Percentiles rank a stretch among this genome's conserved stretches.
phyloP scores from a whole-genome alignment of 2,888 invertebrate genomes.

The Abrostola tripartita region DNA sequence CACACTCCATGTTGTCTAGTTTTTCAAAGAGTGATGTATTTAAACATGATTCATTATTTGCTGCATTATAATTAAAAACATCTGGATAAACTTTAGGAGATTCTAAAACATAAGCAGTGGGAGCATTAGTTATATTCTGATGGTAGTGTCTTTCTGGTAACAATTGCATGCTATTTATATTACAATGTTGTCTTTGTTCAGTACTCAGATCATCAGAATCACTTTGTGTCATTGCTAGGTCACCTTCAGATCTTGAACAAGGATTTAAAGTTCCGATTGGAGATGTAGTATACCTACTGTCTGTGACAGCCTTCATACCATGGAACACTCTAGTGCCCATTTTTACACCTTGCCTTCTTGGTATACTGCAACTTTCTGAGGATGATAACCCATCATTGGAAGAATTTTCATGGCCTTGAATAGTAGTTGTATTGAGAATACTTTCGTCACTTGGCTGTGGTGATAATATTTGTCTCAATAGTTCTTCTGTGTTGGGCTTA shows the following conservation, averaged over 20 bases:
- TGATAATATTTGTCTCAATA: conserved; percentile 77
- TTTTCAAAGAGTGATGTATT: conserved; percentile 91
- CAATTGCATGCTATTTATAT: conserved; percentile 84
- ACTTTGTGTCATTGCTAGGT: conserved; percentile 80
- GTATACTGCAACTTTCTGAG: conserved; percentile 84
- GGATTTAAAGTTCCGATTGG: conserved; percentile 64
- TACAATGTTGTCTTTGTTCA: conserved; percentile 85
- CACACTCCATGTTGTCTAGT: conserved; percentile 91
- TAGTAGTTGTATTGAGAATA: conserved; percentile 59
- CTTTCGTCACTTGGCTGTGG: conserved; percentile 74
- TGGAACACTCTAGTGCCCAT: conserved; percentile 92
- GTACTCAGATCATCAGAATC: conserved; percentile 84
- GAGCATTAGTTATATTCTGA: conserved; percentile 68
- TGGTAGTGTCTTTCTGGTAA: conserved; percentile 83
- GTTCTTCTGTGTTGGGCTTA: conserved; percentile 86
- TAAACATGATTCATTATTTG: conserved; percentile 83
- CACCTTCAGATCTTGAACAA: conserved; percentile 75
- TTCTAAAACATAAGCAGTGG: conserved; percentile 86
- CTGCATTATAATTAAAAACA: conserved; percentile 78
- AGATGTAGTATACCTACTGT: conserved; percentile 68
- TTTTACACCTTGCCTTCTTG: conserved; percentile 91
- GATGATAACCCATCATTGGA: conserved; percentile 85
- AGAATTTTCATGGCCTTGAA: conserved; percentile 72
- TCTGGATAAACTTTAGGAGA: conserved; percentile 86
- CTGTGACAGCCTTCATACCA: conserved; percentile 75